Conservation (phyloP, 2,113 vertebrate species). For the Prietella phreatophila region DNA sequence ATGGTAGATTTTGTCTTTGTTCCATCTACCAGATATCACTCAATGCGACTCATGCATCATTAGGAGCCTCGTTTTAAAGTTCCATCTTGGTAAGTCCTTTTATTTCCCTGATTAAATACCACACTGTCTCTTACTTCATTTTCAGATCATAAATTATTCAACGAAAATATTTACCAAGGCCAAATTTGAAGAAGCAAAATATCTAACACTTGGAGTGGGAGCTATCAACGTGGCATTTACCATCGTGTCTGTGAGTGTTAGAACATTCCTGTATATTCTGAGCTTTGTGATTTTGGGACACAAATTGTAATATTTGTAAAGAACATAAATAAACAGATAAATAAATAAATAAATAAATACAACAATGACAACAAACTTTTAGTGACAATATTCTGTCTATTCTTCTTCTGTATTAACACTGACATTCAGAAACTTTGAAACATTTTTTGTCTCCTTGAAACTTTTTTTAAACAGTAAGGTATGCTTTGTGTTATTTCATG, state of each 20-base stretch:
- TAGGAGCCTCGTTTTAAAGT: neutral
- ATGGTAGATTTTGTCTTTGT: neutral
- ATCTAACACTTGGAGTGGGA: constrained; percentile 67
- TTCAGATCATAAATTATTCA: constrained; percentile 74
- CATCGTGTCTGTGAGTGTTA: constrained; percentile 64
- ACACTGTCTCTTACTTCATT: constrained; percentile 28
- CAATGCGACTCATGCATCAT: neutral
- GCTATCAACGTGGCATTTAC: constrained; percentile 69
- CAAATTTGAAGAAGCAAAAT: constrained; percentile 65
- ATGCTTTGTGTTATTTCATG: neutral
- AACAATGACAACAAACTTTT: neutral
- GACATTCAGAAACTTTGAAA: neutral
- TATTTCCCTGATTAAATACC: neutral
- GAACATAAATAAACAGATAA: no score
- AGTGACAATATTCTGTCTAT: neutral
- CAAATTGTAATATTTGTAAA: neutral
- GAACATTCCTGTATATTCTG: neutral
- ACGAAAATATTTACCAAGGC: constrained; percentile 66
- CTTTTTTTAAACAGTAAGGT: neutral
- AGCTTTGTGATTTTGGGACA: neutral
- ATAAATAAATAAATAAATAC: no score
- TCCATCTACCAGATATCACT: constrained; percentile 24
- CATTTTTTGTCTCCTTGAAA: neutral
- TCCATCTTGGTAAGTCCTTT: neutral
- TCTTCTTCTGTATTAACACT: neutral